phyloP scores from a whole-genome alignment of 1,140 invertebrate species.

The Drosophila aff. region DNA sequence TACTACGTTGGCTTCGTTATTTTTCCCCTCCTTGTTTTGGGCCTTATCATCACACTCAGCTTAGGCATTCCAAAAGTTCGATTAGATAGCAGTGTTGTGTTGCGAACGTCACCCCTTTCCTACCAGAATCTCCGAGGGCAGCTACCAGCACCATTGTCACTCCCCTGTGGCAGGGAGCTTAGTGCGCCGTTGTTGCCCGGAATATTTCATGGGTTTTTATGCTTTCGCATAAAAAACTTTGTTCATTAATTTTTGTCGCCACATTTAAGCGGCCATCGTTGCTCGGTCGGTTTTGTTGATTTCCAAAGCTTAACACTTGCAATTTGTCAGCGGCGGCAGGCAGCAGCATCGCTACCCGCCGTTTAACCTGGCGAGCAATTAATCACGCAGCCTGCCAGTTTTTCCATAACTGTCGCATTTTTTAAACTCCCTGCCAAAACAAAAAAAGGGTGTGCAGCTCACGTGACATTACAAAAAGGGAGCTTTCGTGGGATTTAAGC shows the following conservation, averaged over 20 bases:
- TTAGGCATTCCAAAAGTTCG: slow-evolving; percentile 72
- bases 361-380: slow-evolving; percentile 59
- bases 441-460: slow-evolving; percentile 1
- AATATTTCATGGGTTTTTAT: slow-evolving; percentile 41
- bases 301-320: slow-evolving; percentile 74
- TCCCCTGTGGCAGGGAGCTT: slow-evolving; percentile 7
- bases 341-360: slow-evolving; percentile 12
- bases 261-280: slow-evolving; percentile 58
- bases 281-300: slow-evolving; percentile 51
- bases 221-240: slow-evolving; percentile 68
- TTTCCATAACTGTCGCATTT: slow-evolving; percentile 28
- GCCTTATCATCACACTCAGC: slow-evolving; percentile 64
- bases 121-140: background rate
- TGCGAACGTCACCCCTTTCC: slow-evolving; percentile 40
- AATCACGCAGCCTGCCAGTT: slow-evolving; percentile 49
- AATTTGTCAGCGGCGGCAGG: slow-evolving; percentile 72
- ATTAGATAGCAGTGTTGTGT: slow-evolving; percentile 58
- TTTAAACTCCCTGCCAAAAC: slow-evolving; percentile 4
- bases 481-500: slow-evolving; percentile 40
- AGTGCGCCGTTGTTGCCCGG: slow-evolving; percentile 10
- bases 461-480: slow-evolving; percentile 4
- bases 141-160: background rate
- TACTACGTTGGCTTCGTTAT: slow-evolving; percentile 27
- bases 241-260: slow-evolving; percentile 81
- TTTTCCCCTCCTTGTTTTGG: slow-evolving; percentile 33